Evolutionary conservation across 1,140 invertebrate species (phyloP).

Genomic region (Drosophila prosaltans): DNA sequence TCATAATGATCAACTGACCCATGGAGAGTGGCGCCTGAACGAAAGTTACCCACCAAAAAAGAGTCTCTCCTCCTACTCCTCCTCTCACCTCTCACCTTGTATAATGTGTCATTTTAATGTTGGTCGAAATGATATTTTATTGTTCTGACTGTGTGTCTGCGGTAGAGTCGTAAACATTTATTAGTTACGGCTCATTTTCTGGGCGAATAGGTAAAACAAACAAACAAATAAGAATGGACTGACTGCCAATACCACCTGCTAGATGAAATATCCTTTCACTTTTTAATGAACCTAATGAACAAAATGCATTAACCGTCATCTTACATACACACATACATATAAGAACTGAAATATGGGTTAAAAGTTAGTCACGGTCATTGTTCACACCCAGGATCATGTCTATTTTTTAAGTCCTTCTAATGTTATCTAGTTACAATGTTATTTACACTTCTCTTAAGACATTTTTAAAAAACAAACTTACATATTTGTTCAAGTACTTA

Average conservation of each 20-base stretch:
- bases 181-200: constrained; percentile 72
- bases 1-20: not conserved
- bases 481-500: no score
- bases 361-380: constrained; percentile 72
- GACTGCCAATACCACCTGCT: not conserved
- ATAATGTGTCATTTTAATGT: constrained; percentile 75
- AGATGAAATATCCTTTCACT: constrained; percentile 71
- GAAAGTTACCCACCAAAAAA: no score
- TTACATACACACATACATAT: not conserved
- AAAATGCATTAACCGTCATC: constrained; percentile 70
- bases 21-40: not conserved
- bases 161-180: constrained; percentile 69
- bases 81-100: not conserved
- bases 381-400: not conserved
- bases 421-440: no score
- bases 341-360: constrained; percentile 45
- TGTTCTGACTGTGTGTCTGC: constrained; percentile 41
- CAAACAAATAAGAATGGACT: constrained; percentile 54
- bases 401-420: no score
- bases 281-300: constrained; percentile 76
- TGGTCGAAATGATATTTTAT: constrained; percentile 65
- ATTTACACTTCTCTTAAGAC: no score
- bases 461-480: no score
- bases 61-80: no score
- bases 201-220: constrained; percentile 39